Conservation (phyloP, 2,797 vertebrate species). For the Halcyon smyrnensis region DNA sequence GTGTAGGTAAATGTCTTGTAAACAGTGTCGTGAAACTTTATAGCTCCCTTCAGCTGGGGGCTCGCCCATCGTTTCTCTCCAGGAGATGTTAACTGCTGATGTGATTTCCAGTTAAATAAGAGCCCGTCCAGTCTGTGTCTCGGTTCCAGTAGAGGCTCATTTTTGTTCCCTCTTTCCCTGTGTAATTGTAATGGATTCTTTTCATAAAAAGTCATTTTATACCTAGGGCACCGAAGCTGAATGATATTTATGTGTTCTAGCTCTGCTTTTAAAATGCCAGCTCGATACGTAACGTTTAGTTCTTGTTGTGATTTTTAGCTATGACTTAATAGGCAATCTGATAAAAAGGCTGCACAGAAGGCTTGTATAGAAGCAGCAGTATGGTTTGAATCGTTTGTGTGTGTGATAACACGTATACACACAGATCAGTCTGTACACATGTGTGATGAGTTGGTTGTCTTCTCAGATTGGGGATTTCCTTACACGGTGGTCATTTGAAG, state of each 20-base stretch:
- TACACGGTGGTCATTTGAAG: not conserved
- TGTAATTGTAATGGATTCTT: constrained; percentile 48
- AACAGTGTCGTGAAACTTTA: not conserved
- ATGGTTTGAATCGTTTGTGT: not conserved
- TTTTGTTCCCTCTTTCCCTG: constrained; percentile 19
- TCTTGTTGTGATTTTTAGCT: not conserved
- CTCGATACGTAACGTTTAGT: not conserved
- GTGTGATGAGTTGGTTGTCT: not conserved
- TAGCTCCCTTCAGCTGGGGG: not conserved
- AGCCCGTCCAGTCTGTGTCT: not conserved
- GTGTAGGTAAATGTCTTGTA: constrained; percentile 2
- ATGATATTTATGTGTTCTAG: constrained; percentile 1
- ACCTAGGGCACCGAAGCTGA: constrained; percentile 31
- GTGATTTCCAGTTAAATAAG: not conserved
- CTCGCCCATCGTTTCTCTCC: not conserved
- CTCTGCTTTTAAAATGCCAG: not conserved
- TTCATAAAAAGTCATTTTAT: constrained; percentile 36
- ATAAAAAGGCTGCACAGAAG: not conserved
- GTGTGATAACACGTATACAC: not conserved
- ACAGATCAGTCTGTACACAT: not conserved
- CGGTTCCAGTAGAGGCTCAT: not conserved
- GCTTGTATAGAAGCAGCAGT: not conserved
- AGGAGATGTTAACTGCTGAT: constrained; percentile 11
- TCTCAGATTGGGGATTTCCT: not conserved
- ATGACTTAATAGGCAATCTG: not conserved